phyloP scores from a whole-genome alignment of 2,888 invertebrate genomes.

The Heliconius sara region DNA sequence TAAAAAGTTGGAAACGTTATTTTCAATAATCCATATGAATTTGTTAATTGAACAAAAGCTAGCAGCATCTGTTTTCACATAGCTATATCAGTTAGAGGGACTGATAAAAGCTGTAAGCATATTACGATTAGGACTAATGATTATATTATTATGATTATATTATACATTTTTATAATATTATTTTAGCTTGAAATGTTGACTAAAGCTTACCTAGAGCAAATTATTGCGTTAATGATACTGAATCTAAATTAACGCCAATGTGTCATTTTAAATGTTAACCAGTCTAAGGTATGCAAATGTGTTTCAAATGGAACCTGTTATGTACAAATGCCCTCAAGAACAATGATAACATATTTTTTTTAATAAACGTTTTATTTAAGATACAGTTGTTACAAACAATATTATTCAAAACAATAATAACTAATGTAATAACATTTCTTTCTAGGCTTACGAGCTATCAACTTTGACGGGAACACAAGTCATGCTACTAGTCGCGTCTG shows the following conservation, averaged over 20 bases:
- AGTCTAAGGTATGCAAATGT: constrained; percentile 45
- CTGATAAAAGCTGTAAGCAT: neutral
- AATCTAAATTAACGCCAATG: constrained; percentile 45
- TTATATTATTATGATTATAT: neutral
- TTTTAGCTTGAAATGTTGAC: constrained; percentile 4
- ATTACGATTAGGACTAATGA: neutral
- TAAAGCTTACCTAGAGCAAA: constrained; percentile 36
- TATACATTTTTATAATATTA: neutral
- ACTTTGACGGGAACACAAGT: constrained; percentile 99
- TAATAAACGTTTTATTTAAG: neutral
- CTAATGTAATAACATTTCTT: constrained; percentile 51
- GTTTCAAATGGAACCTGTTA: constrained; percentile 43
- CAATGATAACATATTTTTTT: constrained; percentile 27
- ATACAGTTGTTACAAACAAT: neutral
- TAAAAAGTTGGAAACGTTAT: constrained; percentile 68
- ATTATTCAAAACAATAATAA: neutral
- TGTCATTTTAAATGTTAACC: constrained; percentile 49
- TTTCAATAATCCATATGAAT: constrained; percentile 26
- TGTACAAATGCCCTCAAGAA: constrained; percentile 56
- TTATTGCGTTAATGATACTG: constrained; percentile 43
- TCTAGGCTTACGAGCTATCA: constrained; percentile 99
- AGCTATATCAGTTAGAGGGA: neutral
- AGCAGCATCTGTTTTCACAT: neutral
- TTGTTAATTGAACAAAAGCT: neutral
- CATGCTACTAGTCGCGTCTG: constrained; percentile 99